Evolutionary conservation across 2,113 vertebrate genomes (phyloP).

Genomic region (Tachycineta bicolor): DNA sequence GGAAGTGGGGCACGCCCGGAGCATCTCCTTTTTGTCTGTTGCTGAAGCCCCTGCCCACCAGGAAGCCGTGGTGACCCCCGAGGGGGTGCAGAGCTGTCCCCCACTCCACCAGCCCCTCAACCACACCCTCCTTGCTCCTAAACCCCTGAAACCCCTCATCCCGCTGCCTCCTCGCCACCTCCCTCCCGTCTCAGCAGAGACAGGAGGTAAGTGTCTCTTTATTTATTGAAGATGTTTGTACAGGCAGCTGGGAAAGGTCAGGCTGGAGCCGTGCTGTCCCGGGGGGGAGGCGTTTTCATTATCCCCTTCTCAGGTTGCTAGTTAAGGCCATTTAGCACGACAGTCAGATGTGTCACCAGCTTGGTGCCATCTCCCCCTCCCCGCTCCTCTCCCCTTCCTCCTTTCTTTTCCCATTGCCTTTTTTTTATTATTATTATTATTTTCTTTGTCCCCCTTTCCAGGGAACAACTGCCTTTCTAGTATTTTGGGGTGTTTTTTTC

Average conservation of each 20-base stretch:
- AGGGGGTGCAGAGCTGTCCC: neutral
- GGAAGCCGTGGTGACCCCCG: accelerated
- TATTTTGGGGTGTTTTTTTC: accelerated
- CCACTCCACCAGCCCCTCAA: accelerated
- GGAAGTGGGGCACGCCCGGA: neutral
- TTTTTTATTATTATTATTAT: neutral
- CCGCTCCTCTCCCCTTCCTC: neutral
- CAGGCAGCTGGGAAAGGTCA: slow-evolving; percentile 46
- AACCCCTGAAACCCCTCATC: accelerated
- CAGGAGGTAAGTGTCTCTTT: slow-evolving; percentile 37
- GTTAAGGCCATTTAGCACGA: slow-evolving; percentile 30
- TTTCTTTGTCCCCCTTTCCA: neutral
- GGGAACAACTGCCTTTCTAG: neutral
- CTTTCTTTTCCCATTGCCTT: neutral
- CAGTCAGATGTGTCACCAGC: neutral
- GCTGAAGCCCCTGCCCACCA: neutral
- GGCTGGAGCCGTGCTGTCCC: slow-evolving; percentile 3
- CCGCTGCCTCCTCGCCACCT: accelerated
- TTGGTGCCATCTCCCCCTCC: neutral
- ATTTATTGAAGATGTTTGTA: slow-evolving; percentile 59
- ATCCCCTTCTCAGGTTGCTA: slow-evolving; percentile 26
- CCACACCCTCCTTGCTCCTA: accelerated
- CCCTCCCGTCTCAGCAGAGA: neutral
- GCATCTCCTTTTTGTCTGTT: neutral
- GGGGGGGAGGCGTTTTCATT: slow-evolving; percentile 35